These are phyloP conservation scores for Peromyscus maniculatus DNA, from an alignment of 2,113 vertebrate species.

Conservation along the genomic window DNA sequence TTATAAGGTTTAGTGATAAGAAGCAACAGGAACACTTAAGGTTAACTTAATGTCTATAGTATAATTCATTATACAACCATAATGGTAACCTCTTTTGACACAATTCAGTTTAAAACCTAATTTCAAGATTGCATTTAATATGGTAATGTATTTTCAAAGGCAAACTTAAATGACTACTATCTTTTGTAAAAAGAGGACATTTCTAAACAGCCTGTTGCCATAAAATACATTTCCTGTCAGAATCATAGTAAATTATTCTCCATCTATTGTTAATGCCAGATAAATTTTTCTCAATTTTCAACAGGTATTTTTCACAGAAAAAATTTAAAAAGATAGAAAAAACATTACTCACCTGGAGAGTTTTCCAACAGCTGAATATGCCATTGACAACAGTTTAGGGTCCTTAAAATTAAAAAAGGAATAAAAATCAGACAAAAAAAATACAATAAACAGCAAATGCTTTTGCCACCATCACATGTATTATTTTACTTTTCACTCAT, in stretches of 20 bases:
- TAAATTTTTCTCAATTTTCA: constrained; percentile 65
- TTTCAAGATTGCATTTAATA: constrained; percentile 52
- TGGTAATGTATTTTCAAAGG: neutral
- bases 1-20: constrained; percentile 26
- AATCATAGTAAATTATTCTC: constrained; percentile 62
- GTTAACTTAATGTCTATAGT: neutral
- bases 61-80: neutral
- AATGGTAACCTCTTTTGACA: constrained; percentile 33
- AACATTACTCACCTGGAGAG: constrained; percentile 93
- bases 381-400: constrained; percentile 96
- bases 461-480: constrained; percentile 67
- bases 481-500: constrained; percentile 59
- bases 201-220: constrained; percentile 33
- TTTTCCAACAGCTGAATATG: constrained; percentile 98
- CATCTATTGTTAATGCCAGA: constrained; percentile 56
- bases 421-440: constrained; percentile 56
- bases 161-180: constrained; percentile 50
- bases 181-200: constrained; percentile 46
- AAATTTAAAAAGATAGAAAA: constrained; percentile 64
- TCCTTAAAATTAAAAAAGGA: constrained; percentile 89
- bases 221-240: constrained; percentile 59
- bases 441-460: constrained; percentile 76
- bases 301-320: constrained; percentile 68
- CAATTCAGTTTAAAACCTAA: constrained; percentile 56
- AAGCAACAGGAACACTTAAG: constrained; percentile 26